phyloP scores from a whole-genome alignment of 2,797 vertebrate species.

The Clarias fuscus region DNA sequence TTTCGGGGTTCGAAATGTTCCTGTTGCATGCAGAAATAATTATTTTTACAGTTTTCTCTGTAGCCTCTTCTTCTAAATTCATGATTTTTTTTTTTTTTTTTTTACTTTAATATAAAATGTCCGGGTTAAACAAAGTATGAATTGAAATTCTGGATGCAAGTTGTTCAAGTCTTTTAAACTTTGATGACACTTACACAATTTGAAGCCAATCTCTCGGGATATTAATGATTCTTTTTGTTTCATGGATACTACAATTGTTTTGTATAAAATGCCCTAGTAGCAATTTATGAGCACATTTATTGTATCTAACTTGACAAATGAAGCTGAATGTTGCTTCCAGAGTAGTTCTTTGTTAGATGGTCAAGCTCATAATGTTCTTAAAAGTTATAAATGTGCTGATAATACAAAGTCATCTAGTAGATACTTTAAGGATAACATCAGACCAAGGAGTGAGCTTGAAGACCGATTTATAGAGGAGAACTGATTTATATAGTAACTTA shows the following conservation, averaged over 20 bases:
- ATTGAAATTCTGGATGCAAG: too few relatives aligned
- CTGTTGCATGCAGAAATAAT: too few relatives aligned
- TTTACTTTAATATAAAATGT: too few relatives aligned
- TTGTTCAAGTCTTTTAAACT: too few relatives aligned
- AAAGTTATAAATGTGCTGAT: not conserved
- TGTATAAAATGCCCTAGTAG: not conserved
- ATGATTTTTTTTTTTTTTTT: too few relatives aligned
- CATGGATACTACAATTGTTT: not conserved
- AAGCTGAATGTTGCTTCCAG: not conserved
- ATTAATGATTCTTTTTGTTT: not conserved
- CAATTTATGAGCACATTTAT: not conserved
- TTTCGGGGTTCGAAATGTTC: too few relatives aligned
- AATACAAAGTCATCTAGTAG: not conserved
- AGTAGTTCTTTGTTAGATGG: not conserved
- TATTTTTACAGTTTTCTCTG: too few relatives aligned
- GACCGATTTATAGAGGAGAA: not conserved
- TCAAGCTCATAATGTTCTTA: not conserved
- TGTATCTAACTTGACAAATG: not conserved
- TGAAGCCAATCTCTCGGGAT: not conserved
- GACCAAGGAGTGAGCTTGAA: not conserved
- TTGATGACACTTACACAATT: not conserved
- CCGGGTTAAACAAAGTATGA: too few relatives aligned
- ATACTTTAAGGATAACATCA: not conserved
- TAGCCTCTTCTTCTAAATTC: too few relatives aligned
- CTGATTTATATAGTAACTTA: not conserved